Base-by-base conservation (phyloP, 2,888 invertebrate species). In the Eudemis profundana region DNA sequence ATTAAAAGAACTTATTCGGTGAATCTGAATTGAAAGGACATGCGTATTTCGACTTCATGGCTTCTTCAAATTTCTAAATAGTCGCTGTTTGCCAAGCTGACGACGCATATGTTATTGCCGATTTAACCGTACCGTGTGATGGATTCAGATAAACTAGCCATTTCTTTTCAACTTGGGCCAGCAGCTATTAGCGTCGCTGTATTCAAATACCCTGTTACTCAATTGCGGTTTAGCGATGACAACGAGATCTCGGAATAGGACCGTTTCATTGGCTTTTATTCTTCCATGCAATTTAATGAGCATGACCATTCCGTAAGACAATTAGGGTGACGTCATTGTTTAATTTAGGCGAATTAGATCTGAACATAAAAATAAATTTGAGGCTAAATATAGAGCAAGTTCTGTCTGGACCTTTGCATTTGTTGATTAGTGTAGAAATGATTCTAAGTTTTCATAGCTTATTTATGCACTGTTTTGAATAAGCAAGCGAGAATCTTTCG, bases 121-220 rank as follows among this genome's bases (percentile, higher is more conserved):
- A 0, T 27, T 27, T 2, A 27, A 27, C 27, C 4, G 4, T 4
- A 4, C 0, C 7, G 27, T 5, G 7, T 5, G 7, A 27, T 5
- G 7, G 7, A 27, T 1, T 27, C 1, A 27, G 4, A 27, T 27
- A 7, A 4, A 27, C 27, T 8, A 27, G 27, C 14, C 12, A 47
- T 29, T 61, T 56, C 69, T 64, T 67, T 46, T 23, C 74, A 17
- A 69, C 75, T 84, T 81, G 76, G 56, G 71, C 81, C 83, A 74
- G 5, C 21, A 40, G 8, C 19, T 21, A 10, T 14, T 15, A 77
- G 79, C 77, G 72, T 78, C 77, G 78, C 79, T 76, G 76, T 79
- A 85, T 89, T 87, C 81, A 83, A 87, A 87, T 88, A 82, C 77
- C 77, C 87, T 78, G 89, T 90, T 90, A 90, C 85, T 85, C 87